Base-by-base conservation (phyloP, 2,888 invertebrate species). In the Amblyteles armatorius region DNA sequence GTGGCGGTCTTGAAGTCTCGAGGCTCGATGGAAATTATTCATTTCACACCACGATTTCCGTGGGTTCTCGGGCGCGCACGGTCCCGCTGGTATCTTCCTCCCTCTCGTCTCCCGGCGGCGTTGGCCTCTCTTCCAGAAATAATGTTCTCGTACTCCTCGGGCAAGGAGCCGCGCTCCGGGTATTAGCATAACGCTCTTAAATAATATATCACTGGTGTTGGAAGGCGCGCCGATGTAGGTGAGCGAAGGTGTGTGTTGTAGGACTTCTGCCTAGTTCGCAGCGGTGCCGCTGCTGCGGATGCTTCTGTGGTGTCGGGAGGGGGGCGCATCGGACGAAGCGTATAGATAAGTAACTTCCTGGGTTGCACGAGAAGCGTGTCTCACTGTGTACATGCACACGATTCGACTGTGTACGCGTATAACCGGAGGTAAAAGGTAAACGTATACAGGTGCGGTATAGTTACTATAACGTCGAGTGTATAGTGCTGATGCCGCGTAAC, bases 181-280 rank as follows among this genome's bases (percentile, higher is more conserved):
- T 89, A 90, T 90, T 90, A 90, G 90, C 90, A 90, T 91, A 91
- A 90, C 87, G 88, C 88, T 90, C 89, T 90, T 90, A 91, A 91
- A 91, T 91, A 91, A 91, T 91, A 91, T 91, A 91, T 91, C 91
- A 91, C 90, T 85, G 83, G 83, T 86, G 86, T 89, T 85, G 52
- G 79, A 71, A 72, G 69, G 71, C 71, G 72, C 77, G 72, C 74
- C 67, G 79, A 77, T 73, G 85, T 79, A 77, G 82, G 82, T 85
- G 85, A 48, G 44, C 85, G 82, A 82, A 85, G 79, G 79, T 85
- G 85, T 85, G 76, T 68, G 33, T 22, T 76, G 68, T 68, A 68
- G 71, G 48, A 81, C 65, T 67, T 29, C 72, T 29, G 60, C 16
- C 26, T 76, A 77, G 60, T 77, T 73, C 19, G 65, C 44, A 60